These are phyloP conservation scores for Leucophenga montana DNA, from an alignment of 2,888 invertebrate species.

Conservation along the genomic window DNA sequence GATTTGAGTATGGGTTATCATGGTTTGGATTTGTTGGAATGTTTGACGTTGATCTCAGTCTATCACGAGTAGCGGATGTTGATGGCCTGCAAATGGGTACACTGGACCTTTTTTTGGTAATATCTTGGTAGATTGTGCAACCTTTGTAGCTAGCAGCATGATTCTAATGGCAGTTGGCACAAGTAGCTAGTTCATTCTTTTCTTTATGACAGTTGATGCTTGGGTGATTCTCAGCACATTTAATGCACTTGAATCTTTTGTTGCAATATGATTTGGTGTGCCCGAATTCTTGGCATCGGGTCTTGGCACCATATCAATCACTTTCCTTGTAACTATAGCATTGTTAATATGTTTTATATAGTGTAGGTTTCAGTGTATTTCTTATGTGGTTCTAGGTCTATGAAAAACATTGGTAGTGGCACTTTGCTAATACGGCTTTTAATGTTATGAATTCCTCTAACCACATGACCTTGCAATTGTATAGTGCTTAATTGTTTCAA, in stretches of 20 bases:
- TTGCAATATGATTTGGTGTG: slow-evolving; percentile 24
- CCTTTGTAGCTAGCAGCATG: slow-evolving; percentile 30
- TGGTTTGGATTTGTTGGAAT: not conserved
- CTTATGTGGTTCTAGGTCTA: not conserved
- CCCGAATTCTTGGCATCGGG: slow-evolving; percentile 22
- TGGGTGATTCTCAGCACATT: slow-evolving; percentile 18
- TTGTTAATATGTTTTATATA: slow-evolving; percentile 20
- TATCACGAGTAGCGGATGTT: not conserved
- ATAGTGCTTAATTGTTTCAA: not conserved
- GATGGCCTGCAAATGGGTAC: not conserved
- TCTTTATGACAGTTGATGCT: not conserved
- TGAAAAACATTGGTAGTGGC: not conserved
- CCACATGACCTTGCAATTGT: not conserved
- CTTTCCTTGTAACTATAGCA: slow-evolving; percentile 27
- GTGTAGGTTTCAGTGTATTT: slow-evolving; percentile 20
- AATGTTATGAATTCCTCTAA: slow-evolving; percentile 1
- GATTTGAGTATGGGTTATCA: not conserved
- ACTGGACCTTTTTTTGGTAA: not conserved
- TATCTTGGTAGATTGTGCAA: slow-evolving; percentile 17
- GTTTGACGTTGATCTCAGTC: too few species aligned
- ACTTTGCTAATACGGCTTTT: too few species aligned
- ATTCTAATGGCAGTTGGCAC: slow-evolving; percentile 16
- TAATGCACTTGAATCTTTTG: slow-evolving; percentile 18
- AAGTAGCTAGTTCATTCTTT: not conserved
- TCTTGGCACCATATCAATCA: slow-evolving; percentile 14